A percentile compares a stretch with the other conserved stretches of the same genome.
These are phyloP conservation scores for Psophia crepitans DNA, from an alignment of 2,113 vertebrate genomes.

Conservation along the genomic window DNA sequence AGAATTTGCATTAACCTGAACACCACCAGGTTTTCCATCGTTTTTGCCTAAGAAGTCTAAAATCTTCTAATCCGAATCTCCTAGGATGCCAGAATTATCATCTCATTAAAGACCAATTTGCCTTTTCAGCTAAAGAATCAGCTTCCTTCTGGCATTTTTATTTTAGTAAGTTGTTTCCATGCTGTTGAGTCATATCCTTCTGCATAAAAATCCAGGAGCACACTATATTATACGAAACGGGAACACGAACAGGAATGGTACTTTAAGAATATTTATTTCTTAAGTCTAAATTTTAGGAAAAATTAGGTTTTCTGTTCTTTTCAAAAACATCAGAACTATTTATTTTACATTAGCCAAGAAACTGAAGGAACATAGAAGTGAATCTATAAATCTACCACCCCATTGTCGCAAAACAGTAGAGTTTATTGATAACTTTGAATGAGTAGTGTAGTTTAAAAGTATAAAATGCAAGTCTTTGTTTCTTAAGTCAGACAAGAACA, in stretches of 20 bases:
- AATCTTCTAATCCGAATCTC: conserved; percentile 34
- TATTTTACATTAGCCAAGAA: neutral
- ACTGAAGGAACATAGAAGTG: neutral
- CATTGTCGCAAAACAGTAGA: neutral
- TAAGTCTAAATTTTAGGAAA: neutral
- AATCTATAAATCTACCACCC: neutral
- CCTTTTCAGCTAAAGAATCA: conserved; percentile 45
- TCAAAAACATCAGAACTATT: neutral
- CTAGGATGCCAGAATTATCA: conserved; percentile 38
- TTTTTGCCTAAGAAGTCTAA: conserved; percentile 8
- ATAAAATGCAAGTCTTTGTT: neutral
- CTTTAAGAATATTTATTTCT: neutral
- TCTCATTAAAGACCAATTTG: conserved; percentile 52
- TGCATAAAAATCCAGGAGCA: neutral
- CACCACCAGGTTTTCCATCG: neutral
- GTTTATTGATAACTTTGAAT: neutral
- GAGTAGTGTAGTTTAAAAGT: neutral
- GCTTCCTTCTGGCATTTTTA: conserved; percentile 46
- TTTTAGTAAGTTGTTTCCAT: conserved; percentile 32
- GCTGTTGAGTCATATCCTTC: conserved; percentile 37
- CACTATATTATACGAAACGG: neutral
- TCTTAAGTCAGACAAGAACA: neutral
- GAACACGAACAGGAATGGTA: neutral
- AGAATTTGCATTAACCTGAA: conserved; percentile 5
- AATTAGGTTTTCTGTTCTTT: neutral